Evolutionary conservation across 2,797 vertebrate genomes (phyloP).

Genomic region (Acanthurus tractus): DNA sequence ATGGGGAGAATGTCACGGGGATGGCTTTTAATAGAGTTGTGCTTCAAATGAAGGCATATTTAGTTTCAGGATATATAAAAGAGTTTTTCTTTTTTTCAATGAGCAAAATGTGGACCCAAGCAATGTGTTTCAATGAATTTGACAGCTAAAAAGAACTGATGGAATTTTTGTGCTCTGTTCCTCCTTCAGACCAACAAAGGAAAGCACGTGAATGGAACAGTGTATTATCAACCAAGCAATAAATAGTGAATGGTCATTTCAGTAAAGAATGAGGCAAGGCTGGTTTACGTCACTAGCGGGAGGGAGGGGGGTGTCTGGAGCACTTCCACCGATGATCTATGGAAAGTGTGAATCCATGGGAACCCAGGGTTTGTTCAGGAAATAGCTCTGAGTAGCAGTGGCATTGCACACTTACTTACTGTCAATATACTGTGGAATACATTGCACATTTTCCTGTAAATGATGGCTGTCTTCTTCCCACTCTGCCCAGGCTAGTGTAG

Average conservation of each 20-base stretch:
- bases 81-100: background rate
- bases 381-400: conserved; percentile 55
- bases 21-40: conserved; percentile 49
- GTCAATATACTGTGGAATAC: conserved; percentile 40
- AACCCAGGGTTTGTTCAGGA: conserved; percentile 50
- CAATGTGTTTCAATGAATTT: conserved; percentile 8
- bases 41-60: conserved; percentile 27
- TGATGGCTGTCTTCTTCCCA: conserved; percentile 43
- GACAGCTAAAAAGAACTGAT: conserved; percentile 6
- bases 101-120: background rate
- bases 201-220: conserved; percentile 10
- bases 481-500: background rate
- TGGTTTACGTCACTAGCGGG: conserved; percentile 40
- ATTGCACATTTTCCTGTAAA: conserved; percentile 33
- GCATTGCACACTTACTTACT: conserved; percentile 60
- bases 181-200: conserved; percentile 27
- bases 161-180: conserved; percentile 7
- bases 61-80: conserved; percentile 28
- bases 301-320: conserved; percentile 28
- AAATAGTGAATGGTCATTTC: conserved; percentile 42
- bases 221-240: conserved; percentile 17
- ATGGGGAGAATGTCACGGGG: conserved; percentile 36
- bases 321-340: conserved; percentile 55
- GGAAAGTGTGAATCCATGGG: conserved; percentile 58
- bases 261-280: conserved; percentile 45